Conservation (phyloP, 2,113 vertebrate genomes). For the Lophotis ruficrista region DNA sequence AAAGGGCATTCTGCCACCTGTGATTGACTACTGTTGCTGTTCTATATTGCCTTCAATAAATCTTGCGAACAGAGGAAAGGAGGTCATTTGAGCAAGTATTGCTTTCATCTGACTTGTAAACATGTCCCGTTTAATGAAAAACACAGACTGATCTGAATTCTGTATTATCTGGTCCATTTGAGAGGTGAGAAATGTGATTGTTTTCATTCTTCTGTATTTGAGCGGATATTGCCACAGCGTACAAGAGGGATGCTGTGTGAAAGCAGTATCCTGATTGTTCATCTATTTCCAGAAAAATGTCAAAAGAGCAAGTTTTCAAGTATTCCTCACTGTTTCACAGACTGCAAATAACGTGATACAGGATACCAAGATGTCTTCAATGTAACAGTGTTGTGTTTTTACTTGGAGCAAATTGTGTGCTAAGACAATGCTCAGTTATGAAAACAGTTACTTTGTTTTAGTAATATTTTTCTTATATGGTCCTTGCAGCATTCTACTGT, state of each 20-base stretch:
- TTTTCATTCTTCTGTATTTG: not conserved
- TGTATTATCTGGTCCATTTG: constrained; percentile 1
- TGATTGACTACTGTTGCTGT: constrained; percentile 27
- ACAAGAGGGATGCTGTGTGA: not conserved
- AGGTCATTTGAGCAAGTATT: constrained; percentile 9
- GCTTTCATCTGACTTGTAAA: constrained; percentile 29
- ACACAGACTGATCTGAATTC: not conserved
- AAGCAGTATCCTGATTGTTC: not conserved
- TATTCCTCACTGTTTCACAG: not conserved
- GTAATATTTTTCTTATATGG: not conserved
- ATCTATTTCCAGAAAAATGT: not conserved
- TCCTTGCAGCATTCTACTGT: not conserved
- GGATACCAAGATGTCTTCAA: not conserved
- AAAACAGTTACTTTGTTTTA: not conserved
- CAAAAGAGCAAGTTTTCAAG: not conserved
- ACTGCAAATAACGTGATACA: not conserved
- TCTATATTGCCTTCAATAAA: constrained; percentile 38
- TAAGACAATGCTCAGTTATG: not conserved
- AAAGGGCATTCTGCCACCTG: constrained; percentile 32
- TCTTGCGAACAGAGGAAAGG: constrained; percentile 7
- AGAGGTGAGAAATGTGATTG: constrained; percentile 11
- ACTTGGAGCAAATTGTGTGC: not conserved
- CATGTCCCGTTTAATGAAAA: constrained; percentile 43
- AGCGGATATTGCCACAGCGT: not conserved
- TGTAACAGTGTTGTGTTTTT: not conserved